Base-by-base conservation (phyloP, 2,888 invertebrate genomes). In the Pilophorus perplexus region DNA sequence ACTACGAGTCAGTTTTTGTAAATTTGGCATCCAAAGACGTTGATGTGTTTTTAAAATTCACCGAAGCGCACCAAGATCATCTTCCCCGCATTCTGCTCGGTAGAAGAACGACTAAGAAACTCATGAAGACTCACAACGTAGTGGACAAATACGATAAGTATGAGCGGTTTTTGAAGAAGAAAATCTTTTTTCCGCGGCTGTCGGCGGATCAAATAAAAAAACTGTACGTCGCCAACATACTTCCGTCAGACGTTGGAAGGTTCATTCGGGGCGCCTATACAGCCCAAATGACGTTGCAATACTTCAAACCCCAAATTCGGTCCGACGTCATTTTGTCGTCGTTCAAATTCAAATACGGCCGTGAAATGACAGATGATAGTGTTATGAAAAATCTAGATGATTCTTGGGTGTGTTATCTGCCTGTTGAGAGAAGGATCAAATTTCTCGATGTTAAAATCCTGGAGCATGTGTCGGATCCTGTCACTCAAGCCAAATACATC, bases 11-110 rank as follows among this genome's bases (percentile, higher is more conserved):
- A 18, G 18, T 60, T 3, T 46, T 69, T 16, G 12, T 22, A 3
- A 38, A 68, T 25, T n/a, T 69, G 33, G 64, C 69, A 18, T 25
- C 33, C 33, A 59, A 38, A 10, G 59, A 69, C 23, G 27, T 68
- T 10, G 18, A 44, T 2, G 23, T 37, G 16, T 69, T 69, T 38
- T 16, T 55, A 14, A 28, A 23, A 12, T 22, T 69, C 5, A 62
- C 37, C 40, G 66, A 69, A 23, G 59, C 64, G 8, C 42, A 66
- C 37, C 18, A 27, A 16, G 14, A 25, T 5, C 14, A n/a, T 10
- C 16, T 68, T n/a, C 67, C 67, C 22, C 57, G 38, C 20, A 18
- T 68, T 16, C 62, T 46, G 14, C 42, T 69, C n/a, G 69, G 69
- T 6, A 54, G 67, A 52, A 54, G 64, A 23, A 25, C 66, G 12